These are phyloP conservation scores for Ceyx erithaca DNA, from an alignment of 2,797 vertebrate genomes.

Conservation along the genomic window DNA sequence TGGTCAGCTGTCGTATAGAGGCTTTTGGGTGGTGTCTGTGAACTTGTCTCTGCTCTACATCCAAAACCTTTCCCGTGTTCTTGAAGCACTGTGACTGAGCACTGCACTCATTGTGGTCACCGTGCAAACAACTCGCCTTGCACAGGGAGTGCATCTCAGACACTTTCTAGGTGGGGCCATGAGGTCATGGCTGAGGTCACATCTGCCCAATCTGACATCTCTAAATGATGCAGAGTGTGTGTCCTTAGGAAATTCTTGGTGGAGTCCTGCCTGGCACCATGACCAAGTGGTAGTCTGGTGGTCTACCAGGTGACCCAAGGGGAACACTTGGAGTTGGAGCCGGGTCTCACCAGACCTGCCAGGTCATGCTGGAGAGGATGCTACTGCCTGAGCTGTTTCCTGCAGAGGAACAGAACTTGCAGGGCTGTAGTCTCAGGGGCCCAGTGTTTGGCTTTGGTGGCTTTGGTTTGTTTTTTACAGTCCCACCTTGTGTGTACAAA, in stretches of 20 bases:
- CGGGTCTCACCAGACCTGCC: not conserved
- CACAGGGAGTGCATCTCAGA: not conserved
- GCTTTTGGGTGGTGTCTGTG: not conserved
- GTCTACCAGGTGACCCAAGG: rapidly evolving
- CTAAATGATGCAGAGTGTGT: rapidly evolving
- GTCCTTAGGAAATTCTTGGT: not conserved
- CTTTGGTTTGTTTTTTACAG: not conserved
- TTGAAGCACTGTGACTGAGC: rapidly evolving
- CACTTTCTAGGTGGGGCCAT: not conserved
- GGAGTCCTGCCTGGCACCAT: not conserved
- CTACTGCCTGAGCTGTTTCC: not conserved
- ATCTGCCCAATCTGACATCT: not conserved
- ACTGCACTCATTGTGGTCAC: rapidly evolving
- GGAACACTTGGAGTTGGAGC: not conserved
- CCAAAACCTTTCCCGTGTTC: not conserved
- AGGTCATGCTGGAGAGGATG: rapidly evolving
- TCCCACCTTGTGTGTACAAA: not conserved
- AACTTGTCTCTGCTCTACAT: not conserved
- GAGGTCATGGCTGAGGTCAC: not conserved
- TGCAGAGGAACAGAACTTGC: not conserved
- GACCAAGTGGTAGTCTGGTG: not conserved
- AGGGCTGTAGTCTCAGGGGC: not conserved
- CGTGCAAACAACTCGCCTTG: rapidly evolving
- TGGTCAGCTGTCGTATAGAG: not conserved
- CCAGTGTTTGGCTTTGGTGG: not conserved